phyloP scores from a whole-genome alignment of 2,113 vertebrate genomes.

The Tapirus terrestris region DNA sequence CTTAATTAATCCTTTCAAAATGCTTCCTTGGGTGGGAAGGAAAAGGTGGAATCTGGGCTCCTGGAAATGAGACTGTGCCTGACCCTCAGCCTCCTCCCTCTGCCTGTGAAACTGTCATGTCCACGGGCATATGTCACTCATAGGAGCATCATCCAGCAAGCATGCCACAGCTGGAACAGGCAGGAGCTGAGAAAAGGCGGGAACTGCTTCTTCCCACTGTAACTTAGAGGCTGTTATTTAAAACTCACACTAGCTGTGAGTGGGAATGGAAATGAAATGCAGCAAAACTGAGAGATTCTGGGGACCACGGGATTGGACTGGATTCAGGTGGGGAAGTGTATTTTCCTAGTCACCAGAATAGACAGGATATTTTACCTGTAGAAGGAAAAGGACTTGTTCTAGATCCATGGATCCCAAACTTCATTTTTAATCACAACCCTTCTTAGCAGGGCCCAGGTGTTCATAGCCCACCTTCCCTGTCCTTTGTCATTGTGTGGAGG shows the following conservation, averaged over 20 bases:
- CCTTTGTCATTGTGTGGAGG: not conserved
- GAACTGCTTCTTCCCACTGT: not conserved
- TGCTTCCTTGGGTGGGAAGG: not conserved
- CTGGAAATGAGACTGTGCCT: not conserved
- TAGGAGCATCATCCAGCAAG: not conserved
- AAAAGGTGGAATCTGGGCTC: not conserved
- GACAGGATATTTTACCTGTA: not conserved
- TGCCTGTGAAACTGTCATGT: not conserved
- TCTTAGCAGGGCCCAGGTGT: not conserved
- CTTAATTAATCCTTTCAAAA: not conserved
- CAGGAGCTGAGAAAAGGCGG: not conserved
- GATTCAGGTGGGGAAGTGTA: not conserved
- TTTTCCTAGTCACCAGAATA: not conserved
- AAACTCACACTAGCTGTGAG: not conserved
- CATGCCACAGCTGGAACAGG: not conserved
- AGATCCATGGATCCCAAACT: not conserved
- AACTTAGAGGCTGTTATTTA: not conserved
- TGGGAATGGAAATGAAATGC: not conserved
- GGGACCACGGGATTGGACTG: not conserved
- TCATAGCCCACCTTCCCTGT: not conserved
- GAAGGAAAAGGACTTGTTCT: not conserved
- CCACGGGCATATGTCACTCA: not conserved
- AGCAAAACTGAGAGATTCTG: not conserved
- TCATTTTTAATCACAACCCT: not conserved
- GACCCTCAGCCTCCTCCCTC: not conserved